Evolutionary conservation across 2,888 invertebrate species (phyloP).

Genomic region (Aricia artaxerxes): DNA sequence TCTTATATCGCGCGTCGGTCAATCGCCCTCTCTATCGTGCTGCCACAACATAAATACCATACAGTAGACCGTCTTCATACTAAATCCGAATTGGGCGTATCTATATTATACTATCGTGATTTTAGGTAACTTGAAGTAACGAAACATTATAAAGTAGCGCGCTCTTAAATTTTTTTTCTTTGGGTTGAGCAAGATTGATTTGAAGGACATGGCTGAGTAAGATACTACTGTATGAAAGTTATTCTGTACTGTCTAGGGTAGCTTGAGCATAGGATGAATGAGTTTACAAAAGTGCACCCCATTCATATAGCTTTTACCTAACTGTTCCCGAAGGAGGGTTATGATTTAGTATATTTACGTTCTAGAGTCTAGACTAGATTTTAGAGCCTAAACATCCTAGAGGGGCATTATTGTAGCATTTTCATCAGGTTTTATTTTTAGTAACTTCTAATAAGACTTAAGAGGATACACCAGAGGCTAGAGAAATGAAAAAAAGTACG

Average conservation of each 20-base stretch:
- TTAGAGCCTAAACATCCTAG: too few relatives aligned
- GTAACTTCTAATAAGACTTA: too few relatives aligned
- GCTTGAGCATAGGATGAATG: neutral
- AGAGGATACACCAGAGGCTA: too few relatives aligned
- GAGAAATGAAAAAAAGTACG: too few relatives aligned
- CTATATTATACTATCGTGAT: neutral
- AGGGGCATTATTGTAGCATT: neutral
- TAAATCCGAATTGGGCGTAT: neutral
- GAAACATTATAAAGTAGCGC: too few relatives aligned
- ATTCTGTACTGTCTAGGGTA: neutral
- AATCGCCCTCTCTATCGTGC: neutral
- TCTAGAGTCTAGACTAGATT: too few relatives aligned
- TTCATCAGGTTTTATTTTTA: neutral
- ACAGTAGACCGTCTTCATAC: neutral
- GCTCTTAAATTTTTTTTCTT: too few relatives aligned
- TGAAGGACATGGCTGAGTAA: too few relatives aligned
- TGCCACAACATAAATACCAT: neutral
- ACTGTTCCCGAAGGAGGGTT: neutral
- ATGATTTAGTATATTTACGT: neutral
- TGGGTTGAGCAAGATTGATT: too few relatives aligned
- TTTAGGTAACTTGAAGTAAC: too few relatives aligned
- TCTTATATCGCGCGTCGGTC: slow-evolving; percentile 4
- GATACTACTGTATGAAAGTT: neutral
- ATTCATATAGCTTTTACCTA: neutral
- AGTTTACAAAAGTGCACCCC: neutral